Percentiles rank a stretch among this genome's conserved stretches.
Evolutionary conservation across 2,113 vertebrate genomes (phyloP).

Genomic region (Salvelinus sp.): DNA sequence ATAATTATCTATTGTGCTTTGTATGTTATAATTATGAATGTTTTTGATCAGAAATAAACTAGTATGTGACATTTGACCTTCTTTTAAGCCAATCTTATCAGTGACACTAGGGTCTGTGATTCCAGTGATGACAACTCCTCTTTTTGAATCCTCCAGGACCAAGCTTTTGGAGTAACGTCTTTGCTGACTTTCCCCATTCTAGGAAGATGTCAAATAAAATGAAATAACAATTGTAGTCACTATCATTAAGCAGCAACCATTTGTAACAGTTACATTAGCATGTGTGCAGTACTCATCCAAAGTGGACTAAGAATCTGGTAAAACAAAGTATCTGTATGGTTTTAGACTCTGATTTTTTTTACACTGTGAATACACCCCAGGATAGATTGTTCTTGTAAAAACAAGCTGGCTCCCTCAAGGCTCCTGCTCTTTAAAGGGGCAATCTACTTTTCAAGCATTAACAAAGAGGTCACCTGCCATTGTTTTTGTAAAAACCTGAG

Average conservation of each 20-base stretch:
- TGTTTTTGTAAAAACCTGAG: too few species aligned
- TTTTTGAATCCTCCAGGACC: constrained; percentile 45
- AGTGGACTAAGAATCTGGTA: background rate
- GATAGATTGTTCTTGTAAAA: too few species aligned
- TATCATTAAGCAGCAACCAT: too few species aligned
- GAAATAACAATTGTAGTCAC: too few species aligned
- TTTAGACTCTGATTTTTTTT: too few species aligned
- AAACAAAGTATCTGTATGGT: background rate
- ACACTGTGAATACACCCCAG: too few species aligned
- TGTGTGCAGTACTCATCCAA: background rate
- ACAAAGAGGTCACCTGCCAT: too few species aligned
- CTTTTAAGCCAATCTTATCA: constrained; percentile 42
- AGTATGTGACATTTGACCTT: constrained; percentile 47
- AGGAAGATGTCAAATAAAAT: background rate
- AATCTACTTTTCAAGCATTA: too few species aligned
- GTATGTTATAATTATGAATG: background rate
- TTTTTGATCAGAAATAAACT: background rate
- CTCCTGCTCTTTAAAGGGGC: too few species aligned
- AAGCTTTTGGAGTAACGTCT: constrained; percentile 47
- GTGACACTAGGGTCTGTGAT: constrained; percentile 40
- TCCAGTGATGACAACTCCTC: constrained; percentile 43
- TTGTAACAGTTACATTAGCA: too few species aligned
- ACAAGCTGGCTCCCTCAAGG: too few species aligned
- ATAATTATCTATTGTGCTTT: background rate
- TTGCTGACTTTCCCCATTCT: constrained; percentile 51